Evolutionary conservation across 2,113 vertebrate genomes (phyloP).

Genomic region (Actenoides lindsayi): DNA sequence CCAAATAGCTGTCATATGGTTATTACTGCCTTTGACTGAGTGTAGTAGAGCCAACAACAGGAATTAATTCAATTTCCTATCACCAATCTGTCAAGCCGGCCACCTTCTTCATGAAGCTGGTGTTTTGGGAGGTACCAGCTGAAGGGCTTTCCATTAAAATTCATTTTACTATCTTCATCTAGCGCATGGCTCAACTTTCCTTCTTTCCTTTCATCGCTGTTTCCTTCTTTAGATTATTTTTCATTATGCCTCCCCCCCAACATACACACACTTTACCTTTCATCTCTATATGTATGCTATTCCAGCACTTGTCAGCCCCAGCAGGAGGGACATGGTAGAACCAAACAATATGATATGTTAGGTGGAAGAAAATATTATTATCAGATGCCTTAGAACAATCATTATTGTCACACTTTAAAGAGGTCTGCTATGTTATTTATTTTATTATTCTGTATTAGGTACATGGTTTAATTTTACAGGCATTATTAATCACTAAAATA

Average conservation of each 20-base stretch:
- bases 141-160: conserved; percentile 50
- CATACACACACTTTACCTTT: conserved; percentile 40
- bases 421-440: conserved; percentile 44
- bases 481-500: conserved; percentile 70
- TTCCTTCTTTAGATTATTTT: conserved; percentile 58
- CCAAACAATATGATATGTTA: conserved; percentile 61
- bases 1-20: not conserved
- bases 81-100: not conserved
- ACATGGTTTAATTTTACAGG: conserved; percentile 71
- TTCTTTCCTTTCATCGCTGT: conserved; percentile 45
- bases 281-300: conserved; percentile 51
- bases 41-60: not conserved
- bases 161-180: conserved; percentile 42
- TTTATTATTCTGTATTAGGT: conserved; percentile 49
- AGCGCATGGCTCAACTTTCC: not conserved
- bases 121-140: conserved; percentile 38
- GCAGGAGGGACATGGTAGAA: conserved; percentile 53
- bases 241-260: conserved; percentile 37
- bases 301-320: conserved; percentile 53
- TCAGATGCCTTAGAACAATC: conserved; percentile 1
- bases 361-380: conserved; percentile 63
- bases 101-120: conserved; percentile 8
- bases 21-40: not conserved
- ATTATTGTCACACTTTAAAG: conserved; percentile 52
- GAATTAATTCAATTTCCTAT: not conserved